Conservation (phyloP, 2,797 vertebrate genomes). For the Sebastes iracundus region DNA sequence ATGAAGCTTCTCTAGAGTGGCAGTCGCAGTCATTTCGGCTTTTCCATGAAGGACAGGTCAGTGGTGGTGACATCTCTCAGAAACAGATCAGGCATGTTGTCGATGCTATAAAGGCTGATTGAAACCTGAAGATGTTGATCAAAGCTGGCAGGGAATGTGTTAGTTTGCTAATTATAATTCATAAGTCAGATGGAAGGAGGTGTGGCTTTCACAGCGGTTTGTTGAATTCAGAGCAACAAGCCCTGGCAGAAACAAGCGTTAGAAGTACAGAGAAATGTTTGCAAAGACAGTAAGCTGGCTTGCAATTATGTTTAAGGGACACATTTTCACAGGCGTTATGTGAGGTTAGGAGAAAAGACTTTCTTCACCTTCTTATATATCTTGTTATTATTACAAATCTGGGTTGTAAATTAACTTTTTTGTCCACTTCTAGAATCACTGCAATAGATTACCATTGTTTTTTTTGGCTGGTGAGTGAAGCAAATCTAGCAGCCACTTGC, state of each 20-base stretch:
- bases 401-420: too few relatives aligned
- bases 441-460: too few relatives aligned
- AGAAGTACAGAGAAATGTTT: slow-evolving; percentile 8
- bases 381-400: not conserved
- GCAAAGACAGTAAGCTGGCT: not conserved
- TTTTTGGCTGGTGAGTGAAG: too few relatives aligned
- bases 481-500: too few relatives aligned
- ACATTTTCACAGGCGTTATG: not conserved
- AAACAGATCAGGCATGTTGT: slow-evolving; percentile 53
- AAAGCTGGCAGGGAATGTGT: slow-evolving; percentile 53
- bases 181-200: slow-evolving; percentile 55
- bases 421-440: too few relatives aligned
- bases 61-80: slow-evolving; percentile 42
- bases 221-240: slow-evolving; percentile 24
- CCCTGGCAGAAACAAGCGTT: not conserved
- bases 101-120: slow-evolving; percentile 36
- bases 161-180: slow-evolving; percentile 66
- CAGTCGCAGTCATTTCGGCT: not conserved
- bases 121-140: slow-evolving; percentile 59
- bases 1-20: slow-evolving; percentile 35
- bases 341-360: not conserved
- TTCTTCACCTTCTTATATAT: not conserved
- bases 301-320: slow-evolving; percentile 12
- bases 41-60: slow-evolving; percentile 26
- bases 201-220: slow-evolving; percentile 41